Evolutionary conservation across 1,140 invertebrate genomes (phyloP).

Genomic region (Drosophila melanogaster): DNA sequence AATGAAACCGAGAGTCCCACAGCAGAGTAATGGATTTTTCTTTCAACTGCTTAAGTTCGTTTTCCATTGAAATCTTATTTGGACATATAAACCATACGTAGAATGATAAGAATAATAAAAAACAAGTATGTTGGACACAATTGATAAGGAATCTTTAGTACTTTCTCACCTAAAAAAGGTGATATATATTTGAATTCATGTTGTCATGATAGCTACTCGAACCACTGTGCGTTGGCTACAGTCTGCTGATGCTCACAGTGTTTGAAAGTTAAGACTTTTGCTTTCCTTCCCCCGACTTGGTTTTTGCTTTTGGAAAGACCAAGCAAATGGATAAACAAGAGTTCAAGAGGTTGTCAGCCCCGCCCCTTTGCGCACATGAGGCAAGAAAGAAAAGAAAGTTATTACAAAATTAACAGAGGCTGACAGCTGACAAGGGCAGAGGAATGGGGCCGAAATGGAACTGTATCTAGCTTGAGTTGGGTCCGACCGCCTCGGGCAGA

Average conservation of each 20-base stretch:
- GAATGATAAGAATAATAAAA: no score
- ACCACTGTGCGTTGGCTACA: conserved; percentile 61
- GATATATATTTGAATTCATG: not conserved
- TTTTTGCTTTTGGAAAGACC: conserved; percentile 74
- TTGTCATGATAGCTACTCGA: not conserved
- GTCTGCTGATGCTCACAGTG: conserved; percentile 39
- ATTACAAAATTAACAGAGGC: conserved; percentile 72
- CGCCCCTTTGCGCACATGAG: conserved; percentile 41
- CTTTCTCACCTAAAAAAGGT: not conserved
- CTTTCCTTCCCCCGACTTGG: conserved; percentile 48
- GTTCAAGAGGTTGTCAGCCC: conserved; percentile 71
- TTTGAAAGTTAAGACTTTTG: conserved; percentile 79
- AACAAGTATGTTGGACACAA: no score
- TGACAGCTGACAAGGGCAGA: conserved; percentile 67
- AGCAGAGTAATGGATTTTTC: not conserved
- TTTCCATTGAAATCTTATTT: no score
- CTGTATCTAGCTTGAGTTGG: conserved; percentile 13
- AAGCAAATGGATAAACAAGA: conserved; percentile 72
- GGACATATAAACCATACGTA: no score
- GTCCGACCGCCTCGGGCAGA: conserved; percentile 39
- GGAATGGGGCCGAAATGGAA: conserved; percentile 6
- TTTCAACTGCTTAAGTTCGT: no score
- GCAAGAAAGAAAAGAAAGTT: conserved; percentile 82
- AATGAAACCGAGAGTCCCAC: not conserved
- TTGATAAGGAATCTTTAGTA: no score